A percentile compares a stretch with the other conserved stretches of the same genome.
Conservation (phyloP, 2,888 invertebrate genomes). For the Schizaphis graminum region DNA sequence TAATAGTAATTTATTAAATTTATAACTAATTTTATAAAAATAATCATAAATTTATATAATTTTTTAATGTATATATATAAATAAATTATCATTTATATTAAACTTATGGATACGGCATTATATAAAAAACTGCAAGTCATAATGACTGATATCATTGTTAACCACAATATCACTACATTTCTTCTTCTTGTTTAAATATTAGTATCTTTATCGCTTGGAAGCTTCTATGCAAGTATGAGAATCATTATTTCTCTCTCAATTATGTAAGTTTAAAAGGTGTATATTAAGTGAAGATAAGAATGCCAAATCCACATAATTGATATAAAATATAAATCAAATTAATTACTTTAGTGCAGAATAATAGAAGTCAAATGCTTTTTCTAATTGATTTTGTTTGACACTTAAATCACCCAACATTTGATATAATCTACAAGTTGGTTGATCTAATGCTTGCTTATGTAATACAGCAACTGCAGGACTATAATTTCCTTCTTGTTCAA, state of each 20-base stretch:
- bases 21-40: no score
- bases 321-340: slow-evolving; percentile 13
- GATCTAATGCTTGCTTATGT: slow-evolving; percentile 77
- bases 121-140: neutral
- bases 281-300: neutral
- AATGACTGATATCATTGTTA: neutral
- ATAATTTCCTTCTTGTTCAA: slow-evolving; percentile 77
- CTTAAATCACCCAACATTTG: slow-evolving; percentile 79
- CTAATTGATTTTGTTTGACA: slow-evolving; percentile 76
- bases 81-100: neutral
- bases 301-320: neutral
- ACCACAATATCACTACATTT: neutral
- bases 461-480: slow-evolving; percentile 80
- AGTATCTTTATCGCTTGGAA: neutral
- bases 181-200: neutral
- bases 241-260: neutral
- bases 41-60: no score
- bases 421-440: slow-evolving; percentile 77
- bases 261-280: neutral
- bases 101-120: neutral
- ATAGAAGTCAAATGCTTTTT: slow-evolving; percentile 80
- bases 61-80: no score
- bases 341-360: slow-evolving; percentile 77
- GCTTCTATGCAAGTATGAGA: neutral
- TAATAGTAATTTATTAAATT: no score